These are phyloP conservation scores for Bothrops alternatus DNA, from an alignment of 2,797 vertebrate genomes.

Conservation along the genomic window DNA sequence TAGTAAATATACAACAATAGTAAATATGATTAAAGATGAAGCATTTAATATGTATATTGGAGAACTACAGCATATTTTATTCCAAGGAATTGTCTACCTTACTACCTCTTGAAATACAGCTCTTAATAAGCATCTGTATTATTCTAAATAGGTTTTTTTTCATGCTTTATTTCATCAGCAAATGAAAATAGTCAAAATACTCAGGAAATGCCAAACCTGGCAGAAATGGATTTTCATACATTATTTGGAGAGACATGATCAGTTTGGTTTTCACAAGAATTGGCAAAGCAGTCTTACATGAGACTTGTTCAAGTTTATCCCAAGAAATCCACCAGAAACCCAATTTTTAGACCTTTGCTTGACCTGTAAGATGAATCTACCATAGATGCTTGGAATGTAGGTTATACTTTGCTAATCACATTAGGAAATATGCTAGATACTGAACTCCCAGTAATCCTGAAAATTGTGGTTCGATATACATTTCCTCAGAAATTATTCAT, in stretches of 20 bases:
- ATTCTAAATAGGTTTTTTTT: neutral
- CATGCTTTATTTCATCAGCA: neutral
- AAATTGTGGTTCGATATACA: conserved; percentile 35
- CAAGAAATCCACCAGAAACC: neutral
- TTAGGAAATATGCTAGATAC: conserved; percentile 15
- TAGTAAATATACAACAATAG: neutral
- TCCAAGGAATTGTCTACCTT: neutral
- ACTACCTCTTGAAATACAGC: neutral
- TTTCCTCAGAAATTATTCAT: conserved; percentile 54
- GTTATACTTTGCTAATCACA: neutral
- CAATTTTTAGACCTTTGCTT: conserved; percentile 10
- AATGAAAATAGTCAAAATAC: neutral
- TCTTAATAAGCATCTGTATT: neutral
- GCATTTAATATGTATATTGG: neutral
- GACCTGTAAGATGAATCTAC: neutral
- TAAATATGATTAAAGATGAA: neutral
- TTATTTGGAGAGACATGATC: neutral
- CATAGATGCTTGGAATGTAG: conserved; percentile 31
- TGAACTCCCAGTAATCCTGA: conserved; percentile 23
- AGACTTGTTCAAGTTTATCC: neutral
- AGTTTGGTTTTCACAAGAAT: neutral
- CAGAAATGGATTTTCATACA: neutral
- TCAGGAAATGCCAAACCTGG: neutral
- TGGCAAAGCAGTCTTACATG: neutral
- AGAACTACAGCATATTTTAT: neutral